Base-by-base conservation (phyloP, 2,113 vertebrate species). In the Chaetodon auriga region DNA sequence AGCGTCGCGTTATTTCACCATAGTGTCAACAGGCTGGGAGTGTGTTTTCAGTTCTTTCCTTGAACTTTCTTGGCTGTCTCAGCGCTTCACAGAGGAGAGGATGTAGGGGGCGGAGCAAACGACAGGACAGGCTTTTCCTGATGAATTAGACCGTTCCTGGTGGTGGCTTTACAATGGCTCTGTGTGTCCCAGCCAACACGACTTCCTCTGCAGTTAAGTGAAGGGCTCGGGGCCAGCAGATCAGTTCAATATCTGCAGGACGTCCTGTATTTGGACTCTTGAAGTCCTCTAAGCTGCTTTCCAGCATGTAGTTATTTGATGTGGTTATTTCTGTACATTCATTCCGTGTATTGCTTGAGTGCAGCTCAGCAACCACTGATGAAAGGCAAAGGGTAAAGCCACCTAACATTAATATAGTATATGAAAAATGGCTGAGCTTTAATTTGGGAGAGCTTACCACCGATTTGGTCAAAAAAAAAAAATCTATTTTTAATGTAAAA, bases 51-150 rank as follows among this genome's bases (percentile, higher is more conserved):
- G 13, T 53, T 51, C 72, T 76, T 87, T 76, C 78, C 90, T 83
- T 74, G 38, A 90, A 87, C 68, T 91, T 91, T 80, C 68, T 84
- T 79, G 80, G 62, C 54, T 25, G 84, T 15, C 46, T 74, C 62
- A 55, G 19, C 57, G 73, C 75, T 68, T 5, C 80, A 13, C 75
- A 35, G 41, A 54, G 78, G 75, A 82, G 91, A 89, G 92, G 92
- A 92, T 92, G 89, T 93, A 5, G 75, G 81, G 82, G 93, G 93
- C 87, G 93, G 93, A 74, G 93, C 92, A 5, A 70, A 2, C 41
- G 58, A 45, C 62, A 9, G 61, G 18, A 51, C 64, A 36, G 82
- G 69, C 65, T 85, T 57, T 78, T 88, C 81, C 90, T 82, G 73
- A 84, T 82, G 82, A 73, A 87, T 81, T 63, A 62, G 16, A 60